Conservation (phyloP, 2,797 vertebrate genomes). For the Poeciliopsis paucimaculata region DNA sequence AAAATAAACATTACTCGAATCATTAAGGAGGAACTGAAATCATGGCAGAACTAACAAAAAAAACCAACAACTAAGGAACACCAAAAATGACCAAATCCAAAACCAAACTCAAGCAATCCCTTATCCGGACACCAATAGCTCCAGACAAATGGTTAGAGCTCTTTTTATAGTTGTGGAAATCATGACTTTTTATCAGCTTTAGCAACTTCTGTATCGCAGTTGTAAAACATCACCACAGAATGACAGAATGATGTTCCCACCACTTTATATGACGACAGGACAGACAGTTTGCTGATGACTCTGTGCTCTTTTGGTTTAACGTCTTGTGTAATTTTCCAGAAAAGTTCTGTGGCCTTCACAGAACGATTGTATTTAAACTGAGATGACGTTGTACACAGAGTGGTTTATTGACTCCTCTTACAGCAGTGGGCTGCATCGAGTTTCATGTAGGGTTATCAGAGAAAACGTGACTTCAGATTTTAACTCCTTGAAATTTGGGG, state of each 20-base stretch:
- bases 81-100: too few species aligned
- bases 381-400: background rate
- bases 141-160: background rate
- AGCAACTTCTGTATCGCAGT: conserved; percentile 31
- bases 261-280: background rate
- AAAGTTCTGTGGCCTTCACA: background rate
- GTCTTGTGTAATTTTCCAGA: background rate
- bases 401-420: background rate
- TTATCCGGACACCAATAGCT: background rate
- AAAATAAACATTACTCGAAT: too few species aligned
- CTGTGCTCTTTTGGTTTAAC: background rate
- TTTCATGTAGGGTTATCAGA: background rate
- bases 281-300: background rate
- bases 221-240: conserved; percentile 17
- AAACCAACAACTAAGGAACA: too few species aligned
- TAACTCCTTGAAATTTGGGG: background rate
- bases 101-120: too few species aligned
- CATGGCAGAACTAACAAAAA: too few species aligned
- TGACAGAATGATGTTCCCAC: background rate
- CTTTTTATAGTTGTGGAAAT: background rate
- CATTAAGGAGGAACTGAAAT: too few species aligned
- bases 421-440: background rate
- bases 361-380: background rate
- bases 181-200: conserved; percentile 25
- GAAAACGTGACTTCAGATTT: background rate